phyloP scores from a whole-genome alignment of 2,888 invertebrate species.

The Synergus laeviventris region DNA sequence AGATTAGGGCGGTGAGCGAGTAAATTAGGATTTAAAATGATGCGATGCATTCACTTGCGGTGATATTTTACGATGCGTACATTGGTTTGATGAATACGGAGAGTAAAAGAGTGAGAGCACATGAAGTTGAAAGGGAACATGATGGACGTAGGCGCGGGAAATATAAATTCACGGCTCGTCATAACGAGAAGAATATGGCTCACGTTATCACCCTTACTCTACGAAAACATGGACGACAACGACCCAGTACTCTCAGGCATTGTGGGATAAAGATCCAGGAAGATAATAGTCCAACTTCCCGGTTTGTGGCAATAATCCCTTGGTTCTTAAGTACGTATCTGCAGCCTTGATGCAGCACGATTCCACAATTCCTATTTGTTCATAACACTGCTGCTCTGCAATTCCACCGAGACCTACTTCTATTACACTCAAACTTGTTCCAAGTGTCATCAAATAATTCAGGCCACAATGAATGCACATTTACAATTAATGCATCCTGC shows the following conservation, averaged over 20 bases:
- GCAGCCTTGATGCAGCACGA: conserved; percentile 12
- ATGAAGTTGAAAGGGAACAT: background rate
- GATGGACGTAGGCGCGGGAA: conserved; percentile 16
- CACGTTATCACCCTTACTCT: conserved; percentile 12
- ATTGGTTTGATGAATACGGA: conserved; percentile 22
- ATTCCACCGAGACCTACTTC: conserved; percentile 23
- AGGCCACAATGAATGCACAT: background rate
- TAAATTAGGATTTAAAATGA: conserved; percentile 17
- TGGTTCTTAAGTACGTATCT: conserved; percentile 2
- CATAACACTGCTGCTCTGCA: conserved; percentile 14
- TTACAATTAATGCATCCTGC: background rate
- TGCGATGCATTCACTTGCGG: conserved; percentile 11
- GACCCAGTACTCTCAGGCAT: conserved; percentile 23
- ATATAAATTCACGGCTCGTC: conserved; percentile 22
- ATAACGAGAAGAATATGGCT: conserved; percentile 20
- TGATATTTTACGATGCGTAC: conserved; percentile 6
- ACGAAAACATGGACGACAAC: conserved; percentile 14
- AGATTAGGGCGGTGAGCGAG: background rate
- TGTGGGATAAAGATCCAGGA: conserved; percentile 21
- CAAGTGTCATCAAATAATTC: conserved; percentile 18
- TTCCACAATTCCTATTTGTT: conserved; percentile 22
- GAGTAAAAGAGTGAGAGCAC: conserved; percentile 8
- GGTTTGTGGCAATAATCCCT: conserved; percentile 29
- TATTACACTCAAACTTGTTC: conserved; percentile 14
- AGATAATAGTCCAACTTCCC: conserved; percentile 25